Evolutionary conservation across 1,140 invertebrate species (phyloP).

Genomic region (Battus philenor): DNA sequence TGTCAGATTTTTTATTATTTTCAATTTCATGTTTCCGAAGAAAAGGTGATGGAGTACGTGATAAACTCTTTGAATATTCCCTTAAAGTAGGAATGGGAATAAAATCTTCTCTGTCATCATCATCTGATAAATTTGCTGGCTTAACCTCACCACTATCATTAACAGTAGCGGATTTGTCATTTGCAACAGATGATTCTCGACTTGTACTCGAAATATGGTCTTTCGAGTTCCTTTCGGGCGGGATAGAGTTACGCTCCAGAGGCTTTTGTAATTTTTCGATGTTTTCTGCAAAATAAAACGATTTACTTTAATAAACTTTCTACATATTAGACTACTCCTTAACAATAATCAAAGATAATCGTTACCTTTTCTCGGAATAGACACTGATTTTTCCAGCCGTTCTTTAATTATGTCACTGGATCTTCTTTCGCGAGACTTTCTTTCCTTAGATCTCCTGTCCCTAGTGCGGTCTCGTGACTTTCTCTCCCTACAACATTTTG

Average conservation of each 20-base stretch:
- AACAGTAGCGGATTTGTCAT: constrained; percentile 41
- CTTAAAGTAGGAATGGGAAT: constrained; percentile 48
- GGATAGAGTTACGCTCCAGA: constrained; percentile 37
- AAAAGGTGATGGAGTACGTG: constrained; percentile 87
- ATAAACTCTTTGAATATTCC: constrained; percentile 82
- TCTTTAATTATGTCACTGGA: constrained; percentile 68
- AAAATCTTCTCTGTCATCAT: constrained; percentile 62
- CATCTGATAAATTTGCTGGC: constrained; percentile 61
- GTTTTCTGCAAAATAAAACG: constrained; percentile 43
- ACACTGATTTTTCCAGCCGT: constrained; percentile 65
- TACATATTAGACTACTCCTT: not conserved
- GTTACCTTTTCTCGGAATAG: constrained; percentile 62
- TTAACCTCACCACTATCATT: constrained; percentile 43
- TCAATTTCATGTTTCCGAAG: constrained; percentile 85
- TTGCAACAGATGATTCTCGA: constrained; percentile 64
- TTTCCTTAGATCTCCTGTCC: constrained; percentile 57
- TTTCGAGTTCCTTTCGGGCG: constrained; percentile 48
- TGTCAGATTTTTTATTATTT: constrained; percentile 65
- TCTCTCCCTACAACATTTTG: constrained; percentile 36
- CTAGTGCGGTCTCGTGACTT: constrained; percentile 51
- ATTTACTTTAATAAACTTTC: not conserved
- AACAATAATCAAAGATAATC: not conserved
- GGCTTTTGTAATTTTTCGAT: constrained; percentile 53
- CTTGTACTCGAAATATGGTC: constrained; percentile 68
- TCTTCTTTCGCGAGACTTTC: constrained; percentile 60